Evolutionary conservation across 2,113 vertebrate genomes (phyloP), one percentile per base, ranked within the genome.

Genomic region (Zonotrichia leucophrys): DNA sequence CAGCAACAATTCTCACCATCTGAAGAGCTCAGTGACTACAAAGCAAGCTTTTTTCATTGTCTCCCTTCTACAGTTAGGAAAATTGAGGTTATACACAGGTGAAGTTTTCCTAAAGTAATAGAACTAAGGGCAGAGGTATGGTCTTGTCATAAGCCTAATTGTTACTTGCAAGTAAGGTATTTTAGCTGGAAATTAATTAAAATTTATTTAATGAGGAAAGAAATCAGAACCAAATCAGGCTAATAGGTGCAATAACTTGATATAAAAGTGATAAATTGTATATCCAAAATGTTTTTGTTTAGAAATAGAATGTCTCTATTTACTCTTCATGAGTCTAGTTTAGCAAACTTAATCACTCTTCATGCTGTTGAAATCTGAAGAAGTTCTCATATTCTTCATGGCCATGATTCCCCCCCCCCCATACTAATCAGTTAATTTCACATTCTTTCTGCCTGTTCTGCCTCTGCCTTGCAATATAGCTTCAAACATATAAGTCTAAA

Each of bases 341-440:
- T 63, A 20, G 73, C 6, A 87, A 72, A 87, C 37, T 25, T 31
- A 69, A 35, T 47, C 35, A n/a, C 9, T 15, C 42, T 91, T 82
- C 15, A 42, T 82, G 16, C 5, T 56, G 5, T 41, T 72, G 35
- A 58, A 81, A 84, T 35, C 10, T 37, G 35, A 73, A 56, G 28
- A 91, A 76, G 70, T 46, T 27, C 6, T 59, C 3, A 33, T 46
- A 10, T 41, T 72, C 27, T 88, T 83, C 8, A 33, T 31, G 4
- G 21, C 10, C 2, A 25, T 24, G 4, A 67, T 4, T 74, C 8
- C 2, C 58, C 11, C 2, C 8, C 5, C 7, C 8, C 7, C 0
- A 5, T 19, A 31, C 5, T 60, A 55, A 75, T 91, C n/a, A 47
- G 6, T 47, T 86, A 73, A 53, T 55, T 13, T 55, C 11, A 47